Base-by-base conservation (phyloP, 2,113 vertebrate species). In the Alethe castanea region DNA sequence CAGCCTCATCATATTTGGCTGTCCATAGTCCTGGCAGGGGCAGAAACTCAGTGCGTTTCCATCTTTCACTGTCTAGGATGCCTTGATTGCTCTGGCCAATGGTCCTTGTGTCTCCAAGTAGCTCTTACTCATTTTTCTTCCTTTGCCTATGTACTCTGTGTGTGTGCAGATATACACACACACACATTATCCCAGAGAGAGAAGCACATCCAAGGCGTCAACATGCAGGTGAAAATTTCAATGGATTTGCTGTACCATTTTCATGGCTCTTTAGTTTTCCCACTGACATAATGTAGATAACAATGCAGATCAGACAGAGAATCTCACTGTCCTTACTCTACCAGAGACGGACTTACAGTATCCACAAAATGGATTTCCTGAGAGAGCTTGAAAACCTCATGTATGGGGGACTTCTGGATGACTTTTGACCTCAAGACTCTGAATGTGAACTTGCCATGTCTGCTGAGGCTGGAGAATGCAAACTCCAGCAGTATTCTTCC, bases 161-260 rank as follows among this genome's bases (percentile, higher is more conserved):
- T 26, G 2, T 33, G 3, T 3, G 9, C 3, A 44, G 3, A 19
- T 11, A 33, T 11, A 33, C 6, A 65, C 3, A 17, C 3, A 5
- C 7, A 16, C 11, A 29, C 8, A 8, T 67, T 42, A 66, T 9
- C 10, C 16, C 45, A 19, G 17, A 36, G 5, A 47, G 29, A 14
- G 20, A 18, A 54, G 16, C 11, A 19, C 14, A 50, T 29, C 24
- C 56, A 66, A n/a, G 24, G 15, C 2, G 5, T 66, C 36, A 84
- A 19, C 6, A 40, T 0, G 2, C 0, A 62, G 35, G 15, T 18
- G 6, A 61, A 70, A 81, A 83, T 22, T 16, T 22, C 54, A 12
- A 33, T 33, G 29, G 14, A 50, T 78, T 66, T 84, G 9, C 38
- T 87, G 35, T 22, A n/a, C 33, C 1, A 5, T 81, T 77, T 69